Percentiles rank a stretch among this genome's conserved stretches.
These are phyloP conservation scores for Drosophila pegasa DNA, from an alignment of 2,888 invertebrate genomes.

Conservation along the genomic window DNA sequence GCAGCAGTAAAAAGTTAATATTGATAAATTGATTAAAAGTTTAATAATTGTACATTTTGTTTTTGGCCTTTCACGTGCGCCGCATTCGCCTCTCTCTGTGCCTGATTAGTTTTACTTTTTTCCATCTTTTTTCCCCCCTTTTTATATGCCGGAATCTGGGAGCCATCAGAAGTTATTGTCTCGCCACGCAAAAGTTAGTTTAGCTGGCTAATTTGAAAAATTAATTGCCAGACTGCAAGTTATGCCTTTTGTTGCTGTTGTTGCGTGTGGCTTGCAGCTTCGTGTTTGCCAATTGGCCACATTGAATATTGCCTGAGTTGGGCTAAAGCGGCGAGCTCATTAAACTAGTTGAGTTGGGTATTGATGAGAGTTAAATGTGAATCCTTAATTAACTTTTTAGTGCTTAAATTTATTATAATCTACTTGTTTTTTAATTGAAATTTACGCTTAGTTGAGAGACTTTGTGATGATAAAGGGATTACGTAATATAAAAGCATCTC, in stretches of 20 bases:
- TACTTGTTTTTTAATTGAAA: neutral
- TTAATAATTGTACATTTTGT: constrained; percentile 72
- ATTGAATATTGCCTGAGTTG: constrained; percentile 5
- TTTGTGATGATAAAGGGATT: too few relatives aligned
- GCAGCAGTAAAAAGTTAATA: constrained; percentile 75
- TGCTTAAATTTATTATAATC: neutral
- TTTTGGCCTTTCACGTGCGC: constrained; percentile 51
- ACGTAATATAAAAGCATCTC: too few relatives aligned
- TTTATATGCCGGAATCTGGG: constrained; percentile 1
- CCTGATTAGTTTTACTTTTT: constrained; percentile 52
- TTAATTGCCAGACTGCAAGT: constrained; percentile 59
- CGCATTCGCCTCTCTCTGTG: constrained; percentile 31
- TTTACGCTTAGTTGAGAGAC: neutral
- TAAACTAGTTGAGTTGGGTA: neutral
- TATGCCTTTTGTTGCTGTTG: constrained; percentile 31
- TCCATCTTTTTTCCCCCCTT: neutral
- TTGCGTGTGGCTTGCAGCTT: constrained; percentile 25
- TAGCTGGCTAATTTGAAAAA: constrained; percentile 56
- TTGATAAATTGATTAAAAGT: constrained; percentile 81
- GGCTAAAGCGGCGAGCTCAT: neutral
- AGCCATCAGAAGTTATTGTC: constrained; percentile 48
- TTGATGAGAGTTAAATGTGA: neutral
- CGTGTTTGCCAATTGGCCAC: constrained; percentile 13
- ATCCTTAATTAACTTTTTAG: neutral
- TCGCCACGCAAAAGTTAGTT: constrained; percentile 47